Evolutionary conservation across 2,888 invertebrate genomes (phyloP), one percentile per base, ranked within the genome.

Genomic region (Ennomos quercinarius): DNA sequence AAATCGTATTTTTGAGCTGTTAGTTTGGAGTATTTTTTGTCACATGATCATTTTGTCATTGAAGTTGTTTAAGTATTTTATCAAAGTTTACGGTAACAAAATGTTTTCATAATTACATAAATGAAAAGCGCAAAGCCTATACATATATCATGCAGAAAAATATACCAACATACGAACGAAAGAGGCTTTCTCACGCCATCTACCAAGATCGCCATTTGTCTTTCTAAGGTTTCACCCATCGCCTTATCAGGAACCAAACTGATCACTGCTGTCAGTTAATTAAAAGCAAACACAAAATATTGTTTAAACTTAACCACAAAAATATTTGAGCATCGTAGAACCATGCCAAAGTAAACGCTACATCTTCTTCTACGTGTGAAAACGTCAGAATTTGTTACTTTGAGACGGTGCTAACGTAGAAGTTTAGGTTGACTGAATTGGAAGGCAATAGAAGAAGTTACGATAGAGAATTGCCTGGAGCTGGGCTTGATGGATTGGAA

Each of bases 231-330:
- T 77, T 81, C 76, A 60, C 68, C 71, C 63, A 72, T 68, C 67
- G 66, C 80, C 78, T 76, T 79, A 73, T 82, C 78, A 66, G 83
- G 80, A 61, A 64, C 57, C 67, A 64, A 72, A 76, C 76, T 70
- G 73, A 75, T 76, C 71, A 70, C 72, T 79, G 84, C 81, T 60
- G 62, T 63, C 84, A 81, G 82, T 74, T 88, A 89, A 90, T 90
- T 89, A 91, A 88, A 89, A 89, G 83, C 78, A 88, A 91, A 89
- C 84, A 87, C 79, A 81, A 81, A 80, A 76, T 76, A 78, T 67
- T 76, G 78, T 72, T 49, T 54, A 59, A 53, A 53, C 36, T 50
- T 39, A 13, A 40, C 40, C 27, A 53, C 11, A 13, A 35, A 39
- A 49, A 17, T 49, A 36, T 2, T 10, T 44, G 8, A 36, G 8